Evolutionary conservation across 2,888 invertebrate species (phyloP).

Genomic region (Agonopterix alstromeriana): DNA sequence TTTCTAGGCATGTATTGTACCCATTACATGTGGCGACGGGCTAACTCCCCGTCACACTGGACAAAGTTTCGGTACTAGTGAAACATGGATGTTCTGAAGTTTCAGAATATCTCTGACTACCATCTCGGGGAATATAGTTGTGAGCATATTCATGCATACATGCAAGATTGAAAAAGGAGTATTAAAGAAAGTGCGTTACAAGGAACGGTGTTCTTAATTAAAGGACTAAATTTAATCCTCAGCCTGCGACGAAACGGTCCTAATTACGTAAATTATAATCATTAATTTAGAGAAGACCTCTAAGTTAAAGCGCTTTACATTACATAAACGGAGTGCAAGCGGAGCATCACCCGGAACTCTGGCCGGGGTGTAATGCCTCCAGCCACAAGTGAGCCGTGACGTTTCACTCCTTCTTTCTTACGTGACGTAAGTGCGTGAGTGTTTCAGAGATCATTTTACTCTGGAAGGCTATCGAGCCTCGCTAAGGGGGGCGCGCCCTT

Average conservation of each 20-base stretch:
- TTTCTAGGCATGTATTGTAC: too few relatives aligned
- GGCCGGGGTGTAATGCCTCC: slow-evolving; percentile 20
- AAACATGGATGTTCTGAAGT: too few relatives aligned
- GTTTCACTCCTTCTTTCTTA: slow-evolving; percentile 12
- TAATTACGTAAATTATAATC: slow-evolving; percentile 35
- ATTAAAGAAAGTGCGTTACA: background rate
- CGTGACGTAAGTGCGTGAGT: slow-evolving; percentile 18
- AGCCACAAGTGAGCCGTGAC: slow-evolving; percentile 23
- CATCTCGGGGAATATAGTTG: too few relatives aligned
- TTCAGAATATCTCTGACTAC: too few relatives aligned
- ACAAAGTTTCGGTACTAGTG: too few relatives aligned
- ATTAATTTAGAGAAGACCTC: slow-evolving; percentile 34
- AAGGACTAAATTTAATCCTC: slow-evolving; percentile 22
- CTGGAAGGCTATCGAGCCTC: slow-evolving; percentile 19
- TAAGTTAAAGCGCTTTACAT: slow-evolving; percentile 29
- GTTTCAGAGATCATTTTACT: slow-evolving; percentile 27
- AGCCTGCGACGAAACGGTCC: slow-evolving; percentile 14
- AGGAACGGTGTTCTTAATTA: background rate
- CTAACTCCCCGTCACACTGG: too few relatives aligned
- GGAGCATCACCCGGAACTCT: slow-evolving; percentile 25
- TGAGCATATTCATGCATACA: too few relatives aligned
- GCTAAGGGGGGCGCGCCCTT: slow-evolving; percentile 46
- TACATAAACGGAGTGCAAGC: slow-evolving; percentile 29
- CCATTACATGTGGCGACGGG: too few relatives aligned
- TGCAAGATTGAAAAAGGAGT: too few relatives aligned